Evolutionary conservation across 1,140 invertebrate genomes (phyloP).

Genomic region (Zophobas atratus): DNA sequence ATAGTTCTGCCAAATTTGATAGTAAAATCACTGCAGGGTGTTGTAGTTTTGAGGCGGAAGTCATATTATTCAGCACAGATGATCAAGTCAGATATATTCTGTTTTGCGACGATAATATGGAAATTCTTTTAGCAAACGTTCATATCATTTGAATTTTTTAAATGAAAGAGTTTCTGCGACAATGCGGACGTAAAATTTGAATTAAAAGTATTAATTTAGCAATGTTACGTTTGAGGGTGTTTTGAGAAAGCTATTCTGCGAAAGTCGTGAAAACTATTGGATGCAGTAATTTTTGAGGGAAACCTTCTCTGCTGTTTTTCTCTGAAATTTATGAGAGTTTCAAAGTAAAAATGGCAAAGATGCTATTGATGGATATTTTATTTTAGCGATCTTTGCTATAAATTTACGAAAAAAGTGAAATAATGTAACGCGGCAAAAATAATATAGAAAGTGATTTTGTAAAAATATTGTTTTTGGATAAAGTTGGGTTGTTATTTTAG

Average conservation of each 20-base stretch:
- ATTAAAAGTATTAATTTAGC: not conserved
- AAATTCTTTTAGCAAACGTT: not conserved
- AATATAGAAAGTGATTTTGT: constrained; percentile 11
- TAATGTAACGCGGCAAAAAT: not conserved
- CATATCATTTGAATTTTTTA: not conserved
- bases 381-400: constrained; percentile 2
- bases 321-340: constrained; percentile 21
- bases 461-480: constrained; percentile 27
- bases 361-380: not conserved
- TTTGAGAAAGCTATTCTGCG: not conserved
- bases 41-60: constrained; percentile 16
- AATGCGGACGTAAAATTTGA: not conserved
- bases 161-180: not conserved
- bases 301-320: constrained; percentile 7
- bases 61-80: constrained; percentile 10
- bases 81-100: not conserved
- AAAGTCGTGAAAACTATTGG: constrained; percentile 2
- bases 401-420: constrained; percentile 1
- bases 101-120: not conserved
- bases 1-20: constrained; percentile 19
- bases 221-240: too few species aligned
- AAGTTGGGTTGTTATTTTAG: not conserved
- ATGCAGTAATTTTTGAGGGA: constrained; percentile 5
- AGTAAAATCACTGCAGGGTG: constrained; percentile 18
- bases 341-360: constrained; percentile 24